Evolutionary conservation across 2,888 invertebrate species (phyloP).

Genomic region (Byasa hedistus): DNA sequence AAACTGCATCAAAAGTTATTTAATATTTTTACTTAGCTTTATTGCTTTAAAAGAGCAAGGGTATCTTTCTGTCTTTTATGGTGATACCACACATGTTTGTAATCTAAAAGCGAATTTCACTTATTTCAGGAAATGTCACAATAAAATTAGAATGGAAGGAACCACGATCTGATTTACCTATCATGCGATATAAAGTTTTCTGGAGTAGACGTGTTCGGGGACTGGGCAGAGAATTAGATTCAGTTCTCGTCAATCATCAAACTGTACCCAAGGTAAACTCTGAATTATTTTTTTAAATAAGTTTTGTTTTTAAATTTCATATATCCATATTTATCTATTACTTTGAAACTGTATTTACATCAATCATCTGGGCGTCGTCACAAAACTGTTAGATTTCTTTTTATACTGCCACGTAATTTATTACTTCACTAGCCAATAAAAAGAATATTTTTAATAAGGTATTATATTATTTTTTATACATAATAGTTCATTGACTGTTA

Average conservation of each 20-base stretch:
- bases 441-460: background rate
- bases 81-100: too few relatives aligned
- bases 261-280: constrained; percentile 79
- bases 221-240: constrained; percentile 78
- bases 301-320: too few relatives aligned
- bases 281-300: background rate
- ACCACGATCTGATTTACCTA: constrained; percentile 85
- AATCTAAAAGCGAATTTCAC: background rate
- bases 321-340: too few relatives aligned
- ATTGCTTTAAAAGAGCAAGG: too few relatives aligned
- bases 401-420: too few relatives aligned
- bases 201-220: constrained; percentile 86
- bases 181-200: constrained; percentile 84
- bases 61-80: too few relatives aligned
- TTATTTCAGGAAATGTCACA: constrained; percentile 68
- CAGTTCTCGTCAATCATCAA: constrained; percentile 82
- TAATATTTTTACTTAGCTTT: too few relatives aligned
- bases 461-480: background rate
- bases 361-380: too few relatives aligned
- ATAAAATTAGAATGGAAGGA: constrained; percentile 84
- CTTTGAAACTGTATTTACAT: too few relatives aligned
- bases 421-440: too few relatives aligned
- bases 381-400: too few relatives aligned
- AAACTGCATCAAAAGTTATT: background rate
- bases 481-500: background rate